Evolutionary conservation across 1,140 invertebrate species (phyloP).

Genomic region (Pseudomyrmex pallidus): DNA sequence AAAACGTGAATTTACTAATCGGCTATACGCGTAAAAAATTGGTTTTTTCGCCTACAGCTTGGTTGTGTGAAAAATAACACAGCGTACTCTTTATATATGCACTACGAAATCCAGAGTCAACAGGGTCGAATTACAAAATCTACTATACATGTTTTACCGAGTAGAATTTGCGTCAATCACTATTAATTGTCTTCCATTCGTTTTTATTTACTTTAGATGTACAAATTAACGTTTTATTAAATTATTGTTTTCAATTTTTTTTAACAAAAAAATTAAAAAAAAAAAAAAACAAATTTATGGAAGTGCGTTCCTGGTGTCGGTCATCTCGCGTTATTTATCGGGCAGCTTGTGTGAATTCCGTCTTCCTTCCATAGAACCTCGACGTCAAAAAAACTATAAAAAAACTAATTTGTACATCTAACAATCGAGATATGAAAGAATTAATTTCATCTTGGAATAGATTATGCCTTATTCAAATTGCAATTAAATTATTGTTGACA

Average conservation of each 20-base stretch:
- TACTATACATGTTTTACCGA: not conserved
- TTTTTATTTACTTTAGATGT: too few relatives aligned
- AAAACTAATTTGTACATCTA: not conserved
- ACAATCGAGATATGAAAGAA: slow-evolving; percentile 3
- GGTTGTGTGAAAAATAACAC: slow-evolving; percentile 38
- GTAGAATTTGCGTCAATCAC: too few relatives aligned
- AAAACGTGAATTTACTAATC: slow-evolving; percentile 27
- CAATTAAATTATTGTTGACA: slow-evolving; percentile 2
- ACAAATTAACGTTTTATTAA: too few relatives aligned
- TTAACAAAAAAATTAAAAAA: too few relatives aligned
- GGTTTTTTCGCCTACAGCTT: slow-evolving; percentile 5
- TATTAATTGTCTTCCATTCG: too few relatives aligned
- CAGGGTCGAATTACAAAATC: slow-evolving; percentile 41
- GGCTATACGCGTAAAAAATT: slow-evolving; percentile 22
- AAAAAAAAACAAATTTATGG: too few relatives aligned
- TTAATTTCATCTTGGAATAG: not conserved
- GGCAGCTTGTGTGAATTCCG: too few relatives aligned
- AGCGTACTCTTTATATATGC: slow-evolving; percentile 8
- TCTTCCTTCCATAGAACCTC: too few relatives aligned
- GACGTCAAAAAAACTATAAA: too few relatives aligned
- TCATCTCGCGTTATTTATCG: too few relatives aligned
- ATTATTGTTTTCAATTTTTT: too few relatives aligned
- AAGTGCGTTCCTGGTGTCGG: too few relatives aligned
- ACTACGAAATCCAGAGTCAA: slow-evolving; percentile 10
- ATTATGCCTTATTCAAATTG: not conserved